Evolutionary conservation across 53 echinoderm and acorn worm genomes (phyloP), one percentile per base, ranked within the genome.

Genomic region (Holothuria leucospilota): DNA sequence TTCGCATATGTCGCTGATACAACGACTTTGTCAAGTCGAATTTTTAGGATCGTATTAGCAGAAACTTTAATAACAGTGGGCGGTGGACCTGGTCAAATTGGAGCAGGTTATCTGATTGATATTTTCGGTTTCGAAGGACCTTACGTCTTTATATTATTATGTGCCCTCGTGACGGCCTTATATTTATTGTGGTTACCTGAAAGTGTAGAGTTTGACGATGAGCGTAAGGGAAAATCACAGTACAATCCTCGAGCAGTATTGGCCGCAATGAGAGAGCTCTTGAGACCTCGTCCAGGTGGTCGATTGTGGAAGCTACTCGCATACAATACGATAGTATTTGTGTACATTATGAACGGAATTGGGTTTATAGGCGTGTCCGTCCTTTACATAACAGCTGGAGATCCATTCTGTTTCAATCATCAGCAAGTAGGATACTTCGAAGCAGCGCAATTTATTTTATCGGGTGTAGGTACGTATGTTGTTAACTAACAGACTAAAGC

Each of bases 401-500:
- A 93, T 53, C 93, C 93, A 28, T 93, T 93, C 51, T 93, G 93
- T 51, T 80, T 91, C 64, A 63, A 77, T 56, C 73, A 87, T 3
- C 62, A 67, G 39, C 65, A 84, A 28, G 90, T 90, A 59, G 93
- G 93, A 13, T 39, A 78, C 51, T 93, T 84, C 65, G 81, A 88
- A 29, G 90, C 86, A 10, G 62, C 87, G 7, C 70, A 86, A n/a
- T 72, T 77, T 39, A 25, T 80, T 20, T 61, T 78, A 8, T 20
- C 38, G 2, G 82, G 67, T 6, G 23, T 88, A 34, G 93, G 93
- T 93, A 74, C 75, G 93, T 90, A 0, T 25, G 8, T 25, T n/a
- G n/a, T n/a, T n/a, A n/a, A n/a, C n/a, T n/a, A n/a, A n/a, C n/a
- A n/a, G n/a, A n/a, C n/a, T n/a, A n/a, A n/a, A n/a, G n/a, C n/a